Evolutionary conservation across 2,113 vertebrate genomes (phyloP).

Genomic region (Dromaius novaehollandiae): DNA sequence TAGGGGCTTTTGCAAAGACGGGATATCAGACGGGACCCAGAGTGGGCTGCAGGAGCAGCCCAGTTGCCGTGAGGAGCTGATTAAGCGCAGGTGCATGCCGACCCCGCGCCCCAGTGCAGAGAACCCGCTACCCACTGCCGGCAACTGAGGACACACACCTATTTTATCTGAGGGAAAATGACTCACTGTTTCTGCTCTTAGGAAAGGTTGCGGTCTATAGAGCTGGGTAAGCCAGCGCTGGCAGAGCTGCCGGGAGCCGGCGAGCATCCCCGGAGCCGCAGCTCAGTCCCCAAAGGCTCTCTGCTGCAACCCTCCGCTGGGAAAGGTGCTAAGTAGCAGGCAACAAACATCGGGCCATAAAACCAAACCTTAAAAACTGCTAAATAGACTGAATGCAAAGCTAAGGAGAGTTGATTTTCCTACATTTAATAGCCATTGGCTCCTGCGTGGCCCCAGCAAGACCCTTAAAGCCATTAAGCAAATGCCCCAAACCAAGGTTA

Average conservation of each 20-base stretch:
- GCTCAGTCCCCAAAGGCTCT: neutral
- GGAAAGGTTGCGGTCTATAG: neutral
- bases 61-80: neutral
- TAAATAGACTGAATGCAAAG: neutral
- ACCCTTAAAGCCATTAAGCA: neutral
- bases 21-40: fast-evolving
- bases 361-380: neutral
- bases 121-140: too few relatives aligned
- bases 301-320: neutral
- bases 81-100: neutral
- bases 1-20: neutral
- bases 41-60: neutral
- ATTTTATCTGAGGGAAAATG: neutral
- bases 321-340: neutral
- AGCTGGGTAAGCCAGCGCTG: neutral
- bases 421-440: neutral
- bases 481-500: neutral
- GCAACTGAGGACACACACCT: neutral
- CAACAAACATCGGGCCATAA: neutral
- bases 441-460: neutral
- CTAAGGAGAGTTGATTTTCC: neutral
- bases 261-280: neutral
- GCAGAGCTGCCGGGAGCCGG: neutral
- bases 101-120: too few relatives aligned
- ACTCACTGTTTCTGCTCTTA: neutral